Evolutionary conservation across 1,140 invertebrate species (phyloP), one percentile per base, ranked within the genome.

Genomic region (Bombus waltoni): DNA sequence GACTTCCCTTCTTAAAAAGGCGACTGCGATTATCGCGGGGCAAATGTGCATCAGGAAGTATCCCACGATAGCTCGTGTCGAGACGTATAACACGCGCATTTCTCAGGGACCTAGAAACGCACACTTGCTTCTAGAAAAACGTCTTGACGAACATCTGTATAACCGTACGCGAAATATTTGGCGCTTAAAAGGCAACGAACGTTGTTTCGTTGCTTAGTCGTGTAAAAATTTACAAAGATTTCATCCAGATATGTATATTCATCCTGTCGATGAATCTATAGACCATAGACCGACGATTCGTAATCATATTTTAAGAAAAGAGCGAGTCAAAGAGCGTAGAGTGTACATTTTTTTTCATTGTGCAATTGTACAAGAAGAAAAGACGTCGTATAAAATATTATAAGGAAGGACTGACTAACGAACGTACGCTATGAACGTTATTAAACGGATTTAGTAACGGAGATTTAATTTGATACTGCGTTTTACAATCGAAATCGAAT

Each of bases 11-110:
- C 75, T 83, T 57, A 83, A 78, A 83, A 83, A 59, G 73, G 65
- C 74, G 65, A 77, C n/a, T n/a, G 53, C 59, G 74, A 66, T n/a
- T 77, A 62, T 42, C 32, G 42, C 44, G 74, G 38, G 22, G 65
- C 73, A 71, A 68, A 71, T 35, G 47, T 78, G 65, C 62, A 78
- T 66, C 78, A 42, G 88, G 78, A 89, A 88, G 59, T 89, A 88
- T 89, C 88, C 74, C 88, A 89, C 87, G 88, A 81, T 88, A 73
- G 32, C 73, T 81, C 28, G 72, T 70, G 86, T 66, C 77, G 83
- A 66, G 87, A 81, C 82, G 88, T 85, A 77, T 88, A 88, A 88
- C 74, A 82, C 66, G 83, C 22, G 73, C 77, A 57, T 85, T 88
- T 89, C 83, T 88, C 87, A 89, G 77, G 82, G 57, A 73, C 78